Evolutionary conservation across 2,113 vertebrate species (phyloP).

Genomic region (Limanda limanda): DNA sequence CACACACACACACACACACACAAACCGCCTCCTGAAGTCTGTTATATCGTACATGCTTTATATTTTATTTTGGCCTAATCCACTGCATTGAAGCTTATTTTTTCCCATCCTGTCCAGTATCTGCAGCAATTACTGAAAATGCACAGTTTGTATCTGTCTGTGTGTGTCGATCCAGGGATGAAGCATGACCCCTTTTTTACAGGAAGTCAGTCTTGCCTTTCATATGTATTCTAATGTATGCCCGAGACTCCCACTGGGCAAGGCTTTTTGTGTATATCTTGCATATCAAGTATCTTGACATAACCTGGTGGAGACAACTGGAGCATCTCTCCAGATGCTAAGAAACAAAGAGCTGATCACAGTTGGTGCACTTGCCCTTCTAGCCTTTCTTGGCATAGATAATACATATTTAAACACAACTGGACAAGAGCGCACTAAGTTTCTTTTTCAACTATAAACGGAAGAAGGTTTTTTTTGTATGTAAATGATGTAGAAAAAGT

Average conservation of each 20-base stretch:
- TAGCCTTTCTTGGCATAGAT: background rate
- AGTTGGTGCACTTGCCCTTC: background rate
- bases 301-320: background rate
- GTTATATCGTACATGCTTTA: constrained; percentile 26
- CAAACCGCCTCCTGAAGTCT: background rate
- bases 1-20: background rate
- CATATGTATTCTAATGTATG: constrained; percentile 30
- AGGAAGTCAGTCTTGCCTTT: background rate
- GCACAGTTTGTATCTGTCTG: background rate
- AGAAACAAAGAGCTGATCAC: background rate
- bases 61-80: constrained; percentile 26
- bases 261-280: background rate
- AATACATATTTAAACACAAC: constrained; percentile 8
- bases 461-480: background rate
- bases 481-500: background rate
- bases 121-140: background rate
- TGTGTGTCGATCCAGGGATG: background rate
- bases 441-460: background rate
- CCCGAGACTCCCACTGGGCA: background rate
- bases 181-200: constrained; percentile 2
- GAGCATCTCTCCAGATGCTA: background rate
- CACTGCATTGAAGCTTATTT: constrained; percentile 8
- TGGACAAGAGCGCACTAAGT: background rate
- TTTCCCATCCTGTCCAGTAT: background rate
- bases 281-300: background rate